Evolutionary conservation across 2,797 vertebrate species (phyloP), one percentile per base, ranked within the genome.

Genomic region (Babyrousa celebensis): DNA sequence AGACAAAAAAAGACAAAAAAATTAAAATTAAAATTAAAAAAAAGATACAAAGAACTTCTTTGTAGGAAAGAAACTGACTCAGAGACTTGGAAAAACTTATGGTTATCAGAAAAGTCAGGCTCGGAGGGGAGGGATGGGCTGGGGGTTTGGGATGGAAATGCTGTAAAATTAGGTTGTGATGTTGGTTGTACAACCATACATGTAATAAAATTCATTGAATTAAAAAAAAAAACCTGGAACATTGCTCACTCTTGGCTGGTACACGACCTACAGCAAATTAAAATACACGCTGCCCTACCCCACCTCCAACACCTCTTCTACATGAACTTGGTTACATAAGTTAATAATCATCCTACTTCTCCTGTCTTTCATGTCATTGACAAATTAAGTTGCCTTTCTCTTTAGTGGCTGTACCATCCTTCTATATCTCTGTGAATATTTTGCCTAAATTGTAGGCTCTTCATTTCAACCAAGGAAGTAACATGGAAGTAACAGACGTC

Each of bases 301-400:
- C 7, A 74, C 18, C 20, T 17, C 58, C 60, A 78, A 20, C 5
- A 52, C 36, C 18, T 40, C 27, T 91, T 94, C 65, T 85, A 77
- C 89, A 72, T 18, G 65, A 95, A 74, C 14, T 83, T 65, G 75
- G 94, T 97, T 97, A 96, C 43, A n/a, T 97, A 97, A 98, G 68
- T 89, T 95, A 60, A 75, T 96, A 48, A 94, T 96, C 95, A 96
- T 87, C 97, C 92, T 87, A 93, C 80, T 96, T 5, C 6, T 84
- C 58, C 9, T 80, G 74, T 68, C 77, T 96, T 91, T 98, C 92
- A 54, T 96, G 97, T 96, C 85, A 1, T 92, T 97, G 82, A 97
- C 91, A 95, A 97, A 96, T 97, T 97, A 97, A 97, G 93, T 95
- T 96, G 83, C 92, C 96, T 97, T 52, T 98, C 96, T 97, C 92